Evolutionary conservation across 2,888 invertebrate genomes (phyloP), one percentile per base, ranked within the genome.

Genomic region (Rhogogaster chlorosoma): DNA sequence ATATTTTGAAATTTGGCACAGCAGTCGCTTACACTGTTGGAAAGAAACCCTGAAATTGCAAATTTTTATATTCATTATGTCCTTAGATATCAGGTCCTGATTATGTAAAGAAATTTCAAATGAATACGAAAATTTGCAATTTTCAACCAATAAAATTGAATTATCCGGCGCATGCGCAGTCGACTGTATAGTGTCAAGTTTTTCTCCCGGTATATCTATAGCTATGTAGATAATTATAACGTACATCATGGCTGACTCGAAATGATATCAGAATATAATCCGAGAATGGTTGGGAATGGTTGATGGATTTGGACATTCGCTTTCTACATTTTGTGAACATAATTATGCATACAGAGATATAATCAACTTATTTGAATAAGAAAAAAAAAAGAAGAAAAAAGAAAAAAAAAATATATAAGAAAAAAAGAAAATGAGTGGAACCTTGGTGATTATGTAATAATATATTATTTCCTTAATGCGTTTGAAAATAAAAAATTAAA

Each of bases 291-390:
- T 29, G 32, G 32, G 29, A 67, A 32, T 6, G 67, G 67, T 32
- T 67, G 67, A 38, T 73, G 42, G 45, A 45, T 42, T 42, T 32
- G 67, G 32, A 73, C 12, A 53, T 77, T 77, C 77, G 77, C 77
- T 77, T 77, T 77, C 77, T 77, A 77, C 77, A 77, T 77, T 77
- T 77, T 77, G 77, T 77, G 77, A 77, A 77, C 29, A 53, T n/a
- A 38, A 29, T n/a, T 1, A n/a, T 36, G n/a, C n/a, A n/a, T n/a
- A n/a, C n/a, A 45, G 7, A 45, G 3, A 32, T 2, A 45, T 26
- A 75, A n/a, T 38, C 15, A 75, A 10, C 9, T 6, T 18, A 38
- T 73, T n/a, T 73, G 1, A 22, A 3, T 9, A 12, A 45, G 1
- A 12, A n/a, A n/a, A 12, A 70, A 70, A 7, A n/a, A 61, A 36